These are phyloP conservation scores for western clawed frog (Xenopus tropicalis) DNA, from an alignment of 2,113 vertebrate genomes.

Conservation along the genomic window UCB_Xtro_10.0 CM004452.2:39946001-39946500, in stretches of 20 bases:
- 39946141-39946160: constrained; percentile 35
- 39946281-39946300: too few species aligned
- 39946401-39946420: too few species aligned
- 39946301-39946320: too few species aligned
- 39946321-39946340: too few species aligned
- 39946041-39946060: constrained; percentile 37
- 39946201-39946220: constrained; percentile 25
- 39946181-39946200: constrained; percentile 39
- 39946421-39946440: too few species aligned
- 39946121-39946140: constrained; percentile 31
- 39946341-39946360: too few species aligned
- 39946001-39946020: background rate
- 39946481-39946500: too few species aligned
- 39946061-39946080: constrained; percentile 33
- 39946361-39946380: too few species aligned
- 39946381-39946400: too few species aligned
- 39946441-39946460: too few species aligned
- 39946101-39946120: constrained; percentile 36
- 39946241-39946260: background rate
- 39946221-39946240: constrained; percentile 7
- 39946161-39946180: constrained; percentile 32
- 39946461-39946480: too few species aligned
- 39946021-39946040: constrained; percentile 7
- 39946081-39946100: constrained; percentile 44
- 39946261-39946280: too few species aligned